phyloP scores from a whole-genome alignment of 2,113 vertebrate species.

The Cynoglossus semilaevis region DNA sequence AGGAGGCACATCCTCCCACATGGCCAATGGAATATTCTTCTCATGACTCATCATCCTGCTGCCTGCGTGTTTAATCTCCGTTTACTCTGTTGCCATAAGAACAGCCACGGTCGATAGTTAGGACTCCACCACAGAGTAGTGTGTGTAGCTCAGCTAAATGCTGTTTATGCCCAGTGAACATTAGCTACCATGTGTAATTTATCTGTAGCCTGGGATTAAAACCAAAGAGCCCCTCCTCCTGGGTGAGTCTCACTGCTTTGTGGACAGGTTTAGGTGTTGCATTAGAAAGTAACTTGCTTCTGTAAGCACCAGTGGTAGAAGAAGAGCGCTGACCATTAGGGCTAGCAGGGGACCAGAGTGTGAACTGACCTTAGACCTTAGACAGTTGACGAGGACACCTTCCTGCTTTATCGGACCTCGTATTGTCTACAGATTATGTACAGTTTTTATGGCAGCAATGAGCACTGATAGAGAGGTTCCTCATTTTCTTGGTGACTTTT shows the following conservation, averaged over 20 bases:
- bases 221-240: neutral
- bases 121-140: slow-evolving; percentile 24
- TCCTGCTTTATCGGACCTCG: too few species aligned
- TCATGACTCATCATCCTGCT: slow-evolving; percentile 65
- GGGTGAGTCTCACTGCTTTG: neutral
- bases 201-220: neutral
- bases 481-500: slow-evolving; percentile 12
- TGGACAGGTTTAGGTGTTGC: neutral
- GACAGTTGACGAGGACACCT: too few species aligned
- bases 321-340: too few species aligned
- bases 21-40: slow-evolving; percentile 44
- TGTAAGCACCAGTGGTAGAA: neutral
- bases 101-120: slow-evolving; percentile 42
- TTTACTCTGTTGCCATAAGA: slow-evolving; percentile 68
- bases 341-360: too few species aligned
- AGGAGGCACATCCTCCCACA: slow-evolving; percentile 35
- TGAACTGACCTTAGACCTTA: too few species aligned
- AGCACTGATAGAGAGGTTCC: slow-evolving; percentile 19
- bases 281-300: neutral
- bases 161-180: slow-evolving; percentile 25
- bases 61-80: slow-evolving; percentile 48
- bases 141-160: slow-evolving; percentile 33
- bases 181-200: neutral
- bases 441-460: slow-evolving; percentile 10
- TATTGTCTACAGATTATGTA: too few species aligned